Evolutionary conservation across 2,113 vertebrate genomes (phyloP), one percentile per base, ranked within the genome.

Genomic region (Rousettus leschenaultii): DNA sequence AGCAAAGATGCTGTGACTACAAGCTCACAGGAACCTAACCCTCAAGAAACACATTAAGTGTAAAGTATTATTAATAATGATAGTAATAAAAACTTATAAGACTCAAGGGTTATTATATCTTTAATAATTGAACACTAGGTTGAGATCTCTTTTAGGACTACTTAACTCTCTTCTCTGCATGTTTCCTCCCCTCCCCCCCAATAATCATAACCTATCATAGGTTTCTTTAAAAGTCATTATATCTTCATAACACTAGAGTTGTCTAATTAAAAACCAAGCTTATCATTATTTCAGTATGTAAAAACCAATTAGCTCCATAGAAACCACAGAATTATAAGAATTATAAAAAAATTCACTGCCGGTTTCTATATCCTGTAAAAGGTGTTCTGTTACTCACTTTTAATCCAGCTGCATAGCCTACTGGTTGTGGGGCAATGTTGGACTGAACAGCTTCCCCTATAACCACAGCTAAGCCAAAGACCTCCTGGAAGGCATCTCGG

Each of bases 321-420:
- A 92, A 22, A 86, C 7, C 10, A 87, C 3, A 83, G 10, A 12
- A 79, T 71, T 15, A 70, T 53, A 9, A 68, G 5, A 94, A 73
- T 48, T 75, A 38, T 19, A 24, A 73, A 94, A 89, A 94, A 30
- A 28, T 53, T 70, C 87, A 70, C 33, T 80, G 14, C 7, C 43
- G 74, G 30, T 71, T 85, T 51, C 40, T 7, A 8, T 30, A 65
- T 16, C 16, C 28, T 65, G 22, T 43, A 84, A 68, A 89, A 33
- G 7, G 55, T 45, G 7, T 33, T 38, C 8, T 77, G 5, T 7
- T 70, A 97, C 98, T 98, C 95, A 99, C 99, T 98, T 99, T 99
- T 82, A 99, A 97, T 14, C 99, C 99, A 7, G 99, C 99, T n/a
- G 99, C 99, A 59, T 99, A 99, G 63, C 99, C 99, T 45, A 99